These are phyloP conservation scores for Apotomis turbidana DNA, from an alignment of 2,888 invertebrate species.

Conservation along the genomic window DNA sequence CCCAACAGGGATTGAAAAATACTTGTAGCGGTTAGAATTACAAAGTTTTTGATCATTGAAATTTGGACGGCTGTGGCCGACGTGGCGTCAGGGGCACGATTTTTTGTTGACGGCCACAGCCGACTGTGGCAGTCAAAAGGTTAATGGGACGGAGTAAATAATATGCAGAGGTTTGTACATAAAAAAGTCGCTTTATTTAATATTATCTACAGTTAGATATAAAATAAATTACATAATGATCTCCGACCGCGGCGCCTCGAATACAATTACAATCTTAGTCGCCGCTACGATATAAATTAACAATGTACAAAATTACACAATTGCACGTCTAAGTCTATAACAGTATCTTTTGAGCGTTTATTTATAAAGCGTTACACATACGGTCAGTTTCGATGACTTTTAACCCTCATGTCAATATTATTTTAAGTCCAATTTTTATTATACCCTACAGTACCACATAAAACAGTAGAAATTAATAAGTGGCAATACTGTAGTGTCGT, in stretches of 20 bases:
- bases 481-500: no score
- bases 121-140: no score
- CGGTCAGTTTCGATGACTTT: conserved; percentile 20
- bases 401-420: not conserved
- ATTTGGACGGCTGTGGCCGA: no score
- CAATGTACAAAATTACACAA: conserved; percentile 52
- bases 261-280: conserved; percentile 59
- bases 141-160: conserved; percentile 14
- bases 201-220: conserved; percentile 83
- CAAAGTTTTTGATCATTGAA: no score
- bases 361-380: conserved; percentile 42
- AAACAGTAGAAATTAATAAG: no score
- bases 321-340: conserved; percentile 49
- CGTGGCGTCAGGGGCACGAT: no score
- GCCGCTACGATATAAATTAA: conserved; percentile 45
- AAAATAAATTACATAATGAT: conserved; percentile 82
- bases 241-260: conserved; percentile 64
- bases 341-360: conserved; percentile 44
- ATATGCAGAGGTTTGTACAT: conserved; percentile 62
- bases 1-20: no score
- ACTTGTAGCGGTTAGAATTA: no score
- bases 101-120: no score
- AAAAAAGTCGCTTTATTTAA: conserved; percentile 80
- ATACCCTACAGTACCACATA: no score
- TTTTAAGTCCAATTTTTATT: not conserved